Evolutionary conservation across 1,140 invertebrate genomes (phyloP), one percentile per base, ranked within the genome.

Genomic region (Acromyrmex charruanus): DNA sequence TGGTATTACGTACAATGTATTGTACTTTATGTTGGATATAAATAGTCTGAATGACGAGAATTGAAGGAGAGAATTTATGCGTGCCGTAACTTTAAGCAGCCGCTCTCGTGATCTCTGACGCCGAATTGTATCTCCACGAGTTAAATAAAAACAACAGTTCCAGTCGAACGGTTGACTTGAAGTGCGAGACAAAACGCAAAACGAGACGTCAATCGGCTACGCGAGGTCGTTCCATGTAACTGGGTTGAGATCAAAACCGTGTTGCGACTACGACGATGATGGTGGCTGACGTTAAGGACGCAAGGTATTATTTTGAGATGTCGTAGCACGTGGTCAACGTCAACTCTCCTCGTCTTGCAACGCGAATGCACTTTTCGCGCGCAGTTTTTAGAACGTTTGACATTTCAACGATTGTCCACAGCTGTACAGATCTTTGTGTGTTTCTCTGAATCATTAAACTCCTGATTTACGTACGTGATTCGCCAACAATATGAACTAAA

Each of bases 301-400:
- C 3, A 18, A 49, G 44, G 21, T 86, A 89, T 88, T 90, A 90
- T 90, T 90, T 88, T 82, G 63, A 81, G 86, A 90, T 31, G 14
- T 16, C 49, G 81, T 21, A 55, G 63, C 85, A 87, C 63, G 79
- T 75, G 85, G 59, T 77, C 65, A 59, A 84, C 68, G 74, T 89
- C 69, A 74, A 75, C 35, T 18, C 53, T 31, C 3, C 16, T 21
- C 21, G 21, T 21, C 18, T 6, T n/a, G 25, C 28, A 53, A 84
- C 2, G 21, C 35, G 39, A 74, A 51, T 25, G 71, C 75, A 31
- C 55, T 25, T 77, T 28, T 61, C 28, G 49, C 35, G 35, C 25
- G 53, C 18, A 35, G n/a, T 63, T 75, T 69, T 59, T 63, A 51
- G 25, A 51, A 75, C 39, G 3, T 0, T 55, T 61, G 39, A 49